Evolutionary conservation across 2,888 invertebrate species (phyloP), one percentile per base, ranked within the genome.

Genomic region (Tethea ocularis): DNA sequence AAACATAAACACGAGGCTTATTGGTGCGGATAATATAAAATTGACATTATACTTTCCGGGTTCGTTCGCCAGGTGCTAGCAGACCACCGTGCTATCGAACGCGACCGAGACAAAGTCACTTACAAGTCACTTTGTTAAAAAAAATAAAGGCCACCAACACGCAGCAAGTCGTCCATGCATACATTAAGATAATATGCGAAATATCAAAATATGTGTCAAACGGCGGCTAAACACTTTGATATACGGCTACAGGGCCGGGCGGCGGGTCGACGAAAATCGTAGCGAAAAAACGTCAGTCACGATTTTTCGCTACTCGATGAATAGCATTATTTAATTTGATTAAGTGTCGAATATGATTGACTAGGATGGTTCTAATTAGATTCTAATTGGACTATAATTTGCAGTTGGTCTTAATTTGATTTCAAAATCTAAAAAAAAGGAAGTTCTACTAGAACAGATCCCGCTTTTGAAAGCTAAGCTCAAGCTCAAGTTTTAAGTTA

Each of bases 161-260:
- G 71, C 79, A 75, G 84, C 85, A 89, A 91, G 85, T 84, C 87
- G 87, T 87, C 87, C 87, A 75, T 88, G 91, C 82, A 90, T 89
- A 88, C 67, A 88, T 87, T 89, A 87, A 86, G 82, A 84, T 87
- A 86, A 89, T 89, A 84, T 84, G 84, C 81, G 75, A 85, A 84
- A 81, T 89, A 90, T 89, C 87, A 88, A 87, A 89, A 89, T 90
- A 89, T 87, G 85, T 89, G 90, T 91, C 90, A 88, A 86, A 82
- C 74, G 75, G 77, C 88, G 87, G 87, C 79, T 61, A 68, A 74
- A 70, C 68, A 75, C 86, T 91, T 91, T 91, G 88, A 91, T 91
- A 84, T 88, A 77, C 69, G 56, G 57, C 59, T 62, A 60, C 61
- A 62, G 56, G 55, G 61, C 63, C 57, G 13, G 33, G 11, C 8